A percentile compares a stretch with the other conserved stretches of the same genome.
Conservation (phyloP, 2,888 invertebrate species). For the Drosophila villosipedis region DNA sequence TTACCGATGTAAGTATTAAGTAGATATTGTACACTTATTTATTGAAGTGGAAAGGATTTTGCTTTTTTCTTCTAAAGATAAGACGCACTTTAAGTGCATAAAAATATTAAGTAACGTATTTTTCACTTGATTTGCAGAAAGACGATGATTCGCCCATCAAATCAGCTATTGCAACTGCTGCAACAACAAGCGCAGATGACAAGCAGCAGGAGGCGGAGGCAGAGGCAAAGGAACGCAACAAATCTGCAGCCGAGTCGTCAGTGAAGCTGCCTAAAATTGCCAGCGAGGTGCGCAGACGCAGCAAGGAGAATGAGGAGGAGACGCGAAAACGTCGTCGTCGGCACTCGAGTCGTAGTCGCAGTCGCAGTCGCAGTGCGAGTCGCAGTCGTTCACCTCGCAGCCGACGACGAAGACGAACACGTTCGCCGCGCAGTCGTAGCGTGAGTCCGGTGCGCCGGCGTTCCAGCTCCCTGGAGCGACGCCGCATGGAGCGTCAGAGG, state of each 20-base stretch:
- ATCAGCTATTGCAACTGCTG: not conserved
- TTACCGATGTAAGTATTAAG: conserved; percentile 51
- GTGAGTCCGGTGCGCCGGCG: conserved; percentile 60
- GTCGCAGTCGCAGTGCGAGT: conserved; percentile 36
- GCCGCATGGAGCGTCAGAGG: conserved; percentile 76
- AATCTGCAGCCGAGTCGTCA: not conserved
- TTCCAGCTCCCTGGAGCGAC: conserved; percentile 75
- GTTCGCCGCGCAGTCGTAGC: conserved; percentile 44
- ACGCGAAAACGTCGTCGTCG: conserved; percentile 40
- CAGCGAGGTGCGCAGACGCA: conserved; percentile 33
- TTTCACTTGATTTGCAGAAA: conserved; percentile 36
- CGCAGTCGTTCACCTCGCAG: conserved; percentile 26
- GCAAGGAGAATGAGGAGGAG: conserved; percentile 35
- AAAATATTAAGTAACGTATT: not conserved
- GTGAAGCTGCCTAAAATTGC: conserved; percentile 38
- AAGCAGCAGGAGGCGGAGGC: not conserved
- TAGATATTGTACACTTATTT: not conserved
- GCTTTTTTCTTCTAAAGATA: not conserved
- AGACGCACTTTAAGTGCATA: not conserved
- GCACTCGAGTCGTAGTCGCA: conserved; percentile 39
- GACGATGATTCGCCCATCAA: conserved; percentile 43
- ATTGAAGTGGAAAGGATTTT: not conserved
- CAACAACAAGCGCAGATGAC: not conserved
- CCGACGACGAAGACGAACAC: conserved; percentile 54
- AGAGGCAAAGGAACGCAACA: not conserved